phyloP scores from a whole-genome alignment of 1,140 invertebrate genomes.

The Diachasmimorpha longicaudata region DNA sequence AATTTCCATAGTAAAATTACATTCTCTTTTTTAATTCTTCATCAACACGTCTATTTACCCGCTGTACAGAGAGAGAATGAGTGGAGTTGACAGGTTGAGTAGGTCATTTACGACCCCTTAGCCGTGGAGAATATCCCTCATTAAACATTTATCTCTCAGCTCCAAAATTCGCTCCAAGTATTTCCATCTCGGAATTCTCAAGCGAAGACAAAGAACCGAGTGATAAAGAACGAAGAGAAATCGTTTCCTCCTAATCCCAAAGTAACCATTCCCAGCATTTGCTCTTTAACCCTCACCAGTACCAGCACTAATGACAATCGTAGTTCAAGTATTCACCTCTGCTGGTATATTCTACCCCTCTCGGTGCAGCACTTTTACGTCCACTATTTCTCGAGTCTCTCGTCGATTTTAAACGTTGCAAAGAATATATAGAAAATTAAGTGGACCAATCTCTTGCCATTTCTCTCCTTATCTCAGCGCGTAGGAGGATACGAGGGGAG shows the following conservation, averaged over 20 bases:
- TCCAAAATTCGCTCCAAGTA: background rate
- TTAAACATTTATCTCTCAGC: too few species aligned
- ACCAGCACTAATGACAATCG: background rate
- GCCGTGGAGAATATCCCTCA: too few species aligned
- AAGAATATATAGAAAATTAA: background rate
- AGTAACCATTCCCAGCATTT: background rate
- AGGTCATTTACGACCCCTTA: too few species aligned
- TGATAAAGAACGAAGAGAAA: background rate
- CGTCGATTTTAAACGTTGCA: background rate
- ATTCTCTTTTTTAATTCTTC: too few species aligned
- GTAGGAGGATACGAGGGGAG: background rate
- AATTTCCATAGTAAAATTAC: too few species aligned
- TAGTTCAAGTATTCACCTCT: background rate
- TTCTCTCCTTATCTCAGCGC: background rate
- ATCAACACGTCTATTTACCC: too few species aligned
- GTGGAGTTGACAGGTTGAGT: too few species aligned
- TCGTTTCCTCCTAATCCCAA: background rate
- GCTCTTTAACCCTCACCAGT: background rate
- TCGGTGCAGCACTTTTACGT: background rate
- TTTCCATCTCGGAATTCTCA: background rate
- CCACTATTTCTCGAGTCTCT: background rate
- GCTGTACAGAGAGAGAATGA: too few species aligned
- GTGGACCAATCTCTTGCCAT: background rate
- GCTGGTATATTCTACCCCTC: background rate
- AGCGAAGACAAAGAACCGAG: background rate